Percentiles rank a stretch among this genome's conserved stretches.
Evolutionary conservation across 2,113 vertebrate genomes (phyloP).

Genomic region (Lucifuga dentata): DNA sequence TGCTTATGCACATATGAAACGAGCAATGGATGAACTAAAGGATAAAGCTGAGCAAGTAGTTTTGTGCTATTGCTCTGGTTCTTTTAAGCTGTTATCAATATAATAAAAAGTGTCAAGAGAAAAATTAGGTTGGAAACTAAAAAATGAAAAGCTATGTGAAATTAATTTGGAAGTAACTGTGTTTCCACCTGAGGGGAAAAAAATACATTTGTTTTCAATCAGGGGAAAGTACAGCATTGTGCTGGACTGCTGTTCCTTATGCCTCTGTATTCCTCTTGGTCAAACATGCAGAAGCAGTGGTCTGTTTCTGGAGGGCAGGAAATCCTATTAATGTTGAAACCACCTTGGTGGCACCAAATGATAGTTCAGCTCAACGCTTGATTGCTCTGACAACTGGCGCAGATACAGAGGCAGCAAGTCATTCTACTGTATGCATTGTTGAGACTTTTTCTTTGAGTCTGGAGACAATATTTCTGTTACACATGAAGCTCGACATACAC

Average conservation of each 20-base stretch:
- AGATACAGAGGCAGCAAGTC: slow-evolving; percentile 52
- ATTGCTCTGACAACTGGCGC: slow-evolving; percentile 72
- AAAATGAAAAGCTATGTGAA: slow-evolving; percentile 17
- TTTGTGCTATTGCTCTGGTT: neutral
- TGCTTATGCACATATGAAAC: neutral
- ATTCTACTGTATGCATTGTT: slow-evolving; percentile 40
- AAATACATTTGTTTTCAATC: slow-evolving; percentile 74
- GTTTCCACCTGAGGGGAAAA: slow-evolving; percentile 65
- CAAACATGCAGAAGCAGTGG: slow-evolving; percentile 60
- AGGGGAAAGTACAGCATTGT: slow-evolving; percentile 54
- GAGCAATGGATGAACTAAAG: neutral
- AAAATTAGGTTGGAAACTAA: slow-evolving; percentile 27
- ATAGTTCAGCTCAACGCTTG: slow-evolving; percentile 77
- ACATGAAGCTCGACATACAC: slow-evolving; percentile 19
- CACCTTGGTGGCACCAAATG: slow-evolving; percentile 74
- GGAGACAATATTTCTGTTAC: slow-evolving; percentile 10
- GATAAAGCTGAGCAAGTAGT: neutral
- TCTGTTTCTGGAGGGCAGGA: slow-evolving; percentile 73
- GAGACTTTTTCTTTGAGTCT: slow-evolving; percentile 28
- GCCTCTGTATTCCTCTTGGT: slow-evolving; percentile 65
- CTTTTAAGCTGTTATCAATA: slow-evolving; percentile 7
- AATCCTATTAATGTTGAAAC: slow-evolving; percentile 80
- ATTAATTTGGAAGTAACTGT: slow-evolving; percentile 36
- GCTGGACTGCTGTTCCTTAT: slow-evolving; percentile 41
- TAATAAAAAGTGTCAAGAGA: slow-evolving; percentile 5